These are phyloP conservation scores for Toxotes lorentzi DNA, from an alignment of 2,797 vertebrate species.

Conservation along the genomic window DNA sequence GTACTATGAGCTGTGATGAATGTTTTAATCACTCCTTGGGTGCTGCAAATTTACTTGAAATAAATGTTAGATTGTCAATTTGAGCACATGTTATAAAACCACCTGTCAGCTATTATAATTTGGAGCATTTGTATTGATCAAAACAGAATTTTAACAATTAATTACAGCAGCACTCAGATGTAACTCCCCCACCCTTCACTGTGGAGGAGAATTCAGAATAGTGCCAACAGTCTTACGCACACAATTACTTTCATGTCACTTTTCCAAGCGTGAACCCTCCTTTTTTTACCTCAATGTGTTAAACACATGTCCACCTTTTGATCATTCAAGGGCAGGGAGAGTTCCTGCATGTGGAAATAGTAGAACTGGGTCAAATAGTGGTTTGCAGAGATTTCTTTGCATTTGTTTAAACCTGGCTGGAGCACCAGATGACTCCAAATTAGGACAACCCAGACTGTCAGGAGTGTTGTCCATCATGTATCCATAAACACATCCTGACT, in stretches of 20 bases:
- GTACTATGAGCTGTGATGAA: not conserved
- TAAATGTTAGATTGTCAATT: not conserved
- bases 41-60: not conserved
- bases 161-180: constrained; percentile 24
- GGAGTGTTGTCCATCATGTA: constrained; percentile 24
- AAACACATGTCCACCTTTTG: constrained; percentile 73
- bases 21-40: not conserved
- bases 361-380: constrained; percentile 63
- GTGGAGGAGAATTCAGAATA: constrained; percentile 5
- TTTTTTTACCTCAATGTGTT: constrained; percentile 67
- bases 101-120: not conserved
- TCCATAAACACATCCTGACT: constrained; percentile 20
- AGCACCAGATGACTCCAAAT: constrained; percentile 39
- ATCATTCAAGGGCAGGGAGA: constrained; percentile 51
- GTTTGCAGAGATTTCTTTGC: constrained; percentile 30
- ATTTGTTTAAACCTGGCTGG: constrained; percentile 27
- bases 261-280: constrained; percentile 39
- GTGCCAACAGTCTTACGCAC: constrained; percentile 48
- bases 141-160: constrained; percentile 34
- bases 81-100: not conserved
- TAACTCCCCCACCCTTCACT: constrained; percentile 3
- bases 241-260: constrained; percentile 58
- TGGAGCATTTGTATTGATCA: constrained; percentile 8
- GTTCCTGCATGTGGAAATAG: constrained; percentile 66
- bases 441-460: constrained; percentile 10